Evolutionary conservation across 2,888 invertebrate genomes (phyloP).

Genomic region (Drosophila niveifrons): DNA sequence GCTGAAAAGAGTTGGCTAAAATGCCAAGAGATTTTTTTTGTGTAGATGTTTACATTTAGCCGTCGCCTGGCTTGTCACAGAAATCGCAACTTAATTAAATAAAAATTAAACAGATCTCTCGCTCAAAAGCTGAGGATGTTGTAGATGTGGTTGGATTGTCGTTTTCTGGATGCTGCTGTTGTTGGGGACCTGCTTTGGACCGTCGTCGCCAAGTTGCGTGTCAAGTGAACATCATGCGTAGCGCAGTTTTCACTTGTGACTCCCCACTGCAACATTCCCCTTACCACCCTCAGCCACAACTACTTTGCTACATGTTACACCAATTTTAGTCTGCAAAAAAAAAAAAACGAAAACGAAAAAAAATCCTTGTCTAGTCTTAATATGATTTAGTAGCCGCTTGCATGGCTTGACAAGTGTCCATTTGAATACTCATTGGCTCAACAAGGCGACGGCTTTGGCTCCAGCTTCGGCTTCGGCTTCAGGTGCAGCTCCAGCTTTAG

Average conservation of each 20-base stretch:
- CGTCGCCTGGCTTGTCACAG: conserved; percentile 69
- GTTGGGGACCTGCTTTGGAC: conserved; percentile 24
- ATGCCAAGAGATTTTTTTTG: conserved; percentile 42
- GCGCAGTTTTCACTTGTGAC: conserved; percentile 62
- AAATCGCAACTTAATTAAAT: conserved; percentile 80
- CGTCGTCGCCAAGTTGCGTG: conserved; percentile 75
- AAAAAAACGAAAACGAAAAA: not conserved
- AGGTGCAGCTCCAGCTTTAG: not conserved
- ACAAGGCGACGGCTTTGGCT: conserved; percentile 64
- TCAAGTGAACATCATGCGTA: conserved; percentile 84
- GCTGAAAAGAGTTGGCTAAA: conserved; percentile 39
- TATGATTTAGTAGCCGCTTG: conserved; percentile 83
- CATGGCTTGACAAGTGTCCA: conserved; percentile 84
- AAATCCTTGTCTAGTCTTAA: conserved; percentile 82
- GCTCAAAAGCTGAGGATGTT: conserved; percentile 37
- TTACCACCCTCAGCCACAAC: not conserved
- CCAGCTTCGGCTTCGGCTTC: conserved; percentile 5
- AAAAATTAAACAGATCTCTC: conserved; percentile 78
- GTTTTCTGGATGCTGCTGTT: not conserved
- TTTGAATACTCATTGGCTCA: conserved; percentile 84
- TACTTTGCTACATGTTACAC: conserved; percentile 71
- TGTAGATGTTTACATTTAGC: conserved; percentile 71
- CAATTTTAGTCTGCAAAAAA: conserved; percentile 68
- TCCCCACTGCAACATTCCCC: conserved; percentile 10
- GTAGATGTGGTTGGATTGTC: not conserved